Base-by-base conservation (phyloP, 2,888 invertebrate species). In the Leptinotarsa rubiginosa region DNA sequence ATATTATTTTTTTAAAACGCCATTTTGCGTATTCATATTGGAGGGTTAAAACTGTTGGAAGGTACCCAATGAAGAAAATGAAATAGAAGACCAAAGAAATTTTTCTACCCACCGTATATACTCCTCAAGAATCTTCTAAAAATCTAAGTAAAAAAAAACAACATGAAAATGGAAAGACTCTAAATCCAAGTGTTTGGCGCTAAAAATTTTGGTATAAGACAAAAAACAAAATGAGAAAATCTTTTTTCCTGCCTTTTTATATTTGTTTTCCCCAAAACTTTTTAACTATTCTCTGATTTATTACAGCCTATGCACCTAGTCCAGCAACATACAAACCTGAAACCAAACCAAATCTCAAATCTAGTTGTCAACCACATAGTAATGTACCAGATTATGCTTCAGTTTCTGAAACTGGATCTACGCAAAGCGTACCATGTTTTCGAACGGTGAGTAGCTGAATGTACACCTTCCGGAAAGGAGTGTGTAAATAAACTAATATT, bases 321-420 rank as follows among this genome's bases (percentile, higher is more conserved):
- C 90, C 90, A 52, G 89, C 90, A 50, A 85, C 89, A 4, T 90
- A 90, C 76, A 89, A 90, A 80, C 88, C 90, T 5, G 88, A 88
- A 77, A 85, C 87, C 71, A 88, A 88, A 65, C 83, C 77, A 22
- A 89, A 88, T 79, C 82, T 88, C 12, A 87, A 87, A 81, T 86
- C 87, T 59, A 83, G 84, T n/a, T 82, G 86, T 47, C 20, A 25
- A 74, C 22, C 56, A 20, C 75, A 69, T 47, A 52, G 67, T 54
- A 70, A 77, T 31, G 88, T 89, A 71, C 85, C 89, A 62, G 75
- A 88, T 84, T 79, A 86, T 82, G 77, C 87, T 10, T 56, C 72
- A 20, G 71, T 62, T 68, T 78, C 76, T 50, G 79, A 77, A 47
- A 69, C 73, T 15, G 73, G 59, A 7, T 78, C 77, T n/a, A 71